phyloP scores from a whole-genome alignment of 2,113 vertebrate species.

The Charina bottae region DNA sequence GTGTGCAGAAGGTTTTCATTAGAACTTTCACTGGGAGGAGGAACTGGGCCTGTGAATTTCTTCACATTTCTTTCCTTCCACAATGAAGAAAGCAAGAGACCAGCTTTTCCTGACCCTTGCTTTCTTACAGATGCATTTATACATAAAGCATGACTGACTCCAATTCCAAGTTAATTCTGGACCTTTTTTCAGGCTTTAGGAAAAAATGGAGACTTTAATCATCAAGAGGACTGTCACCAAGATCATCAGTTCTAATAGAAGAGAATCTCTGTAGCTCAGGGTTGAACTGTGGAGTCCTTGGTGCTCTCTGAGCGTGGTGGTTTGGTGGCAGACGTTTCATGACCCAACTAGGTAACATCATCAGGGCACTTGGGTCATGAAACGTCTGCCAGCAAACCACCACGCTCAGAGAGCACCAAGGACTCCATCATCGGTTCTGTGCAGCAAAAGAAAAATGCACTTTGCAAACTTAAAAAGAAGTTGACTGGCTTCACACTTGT shows the following conservation, averaged over 20 bases:
- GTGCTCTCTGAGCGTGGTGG: too few species aligned
- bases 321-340: too few species aligned
- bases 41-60: slow-evolving; percentile 63
- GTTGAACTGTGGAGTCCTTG: too few species aligned
- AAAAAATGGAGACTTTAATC: slow-evolving; percentile 44
- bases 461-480: neutral
- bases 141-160: slow-evolving; percentile 44
- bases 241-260: neutral
- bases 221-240: neutral
- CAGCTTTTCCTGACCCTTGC: slow-evolving; percentile 59
- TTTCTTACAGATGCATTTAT: slow-evolving; percentile 64
- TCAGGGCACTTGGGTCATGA: too few species aligned
- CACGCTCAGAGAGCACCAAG: too few species aligned
- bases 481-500: neutral
- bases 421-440: neutral
- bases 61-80: slow-evolving; percentile 63
- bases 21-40: slow-evolving; percentile 63
- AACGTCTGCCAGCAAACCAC: too few species aligned
- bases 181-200: neutral
- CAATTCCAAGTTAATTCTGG: slow-evolving; percentile 48
- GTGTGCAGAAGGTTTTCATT: slow-evolving; percentile 70
- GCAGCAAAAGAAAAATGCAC: neutral
- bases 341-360: too few species aligned
- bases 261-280: too few species aligned
- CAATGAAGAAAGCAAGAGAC: slow-evolving; percentile 56